Evolutionary conservation across 2,888 invertebrate species (phyloP), one percentile per base, ranked within the genome.

Genomic region (Idaea straminata): DNA sequence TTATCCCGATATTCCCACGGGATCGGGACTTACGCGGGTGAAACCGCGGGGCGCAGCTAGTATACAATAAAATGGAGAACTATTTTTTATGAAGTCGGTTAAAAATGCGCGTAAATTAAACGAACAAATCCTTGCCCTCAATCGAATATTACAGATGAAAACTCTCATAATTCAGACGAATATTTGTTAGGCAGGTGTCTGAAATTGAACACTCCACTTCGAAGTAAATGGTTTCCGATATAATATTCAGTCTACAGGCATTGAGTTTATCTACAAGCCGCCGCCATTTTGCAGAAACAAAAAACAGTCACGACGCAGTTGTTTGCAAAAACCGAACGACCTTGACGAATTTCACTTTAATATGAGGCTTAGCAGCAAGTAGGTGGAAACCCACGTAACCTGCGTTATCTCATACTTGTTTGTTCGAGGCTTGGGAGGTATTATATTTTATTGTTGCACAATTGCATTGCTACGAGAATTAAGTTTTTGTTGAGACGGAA

Each of bases 301-400:
- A 58, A 60, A 35, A 4, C 4, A 58, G 35, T 16, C 15, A 15
- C 64, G 61, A 69, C 62, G 59, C 72, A 65, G 67, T 47, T 61
- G 72, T 61, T 60, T 16, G 69, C 69, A 77, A 77, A 76, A 77
- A 67, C 66, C 67, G 34, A 72, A 72, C 72, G 76, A 57, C 81
- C 79, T 80, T 79, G 78, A 63, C 66, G 57, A 74, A 72, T 75
- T 78, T 77, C 74, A 70, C 74, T 68, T 64, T 60, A 35, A 58
- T 47, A 47, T 47, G 13, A 47, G 47, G 10, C 58, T 15, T 59
- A 16, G 58, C 58, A 15, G 58, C 58, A 59, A 59, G 16, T 15
- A 15, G 15, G 15, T 58, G 25, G 25, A 25, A 25, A 47, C 47
- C 47, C 47, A 47, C 47, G 47, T 47, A 47, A 47, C 47, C 47